Base-by-base conservation (phyloP, 2,113 vertebrate species). In the Pandion haliaetus region DNA sequence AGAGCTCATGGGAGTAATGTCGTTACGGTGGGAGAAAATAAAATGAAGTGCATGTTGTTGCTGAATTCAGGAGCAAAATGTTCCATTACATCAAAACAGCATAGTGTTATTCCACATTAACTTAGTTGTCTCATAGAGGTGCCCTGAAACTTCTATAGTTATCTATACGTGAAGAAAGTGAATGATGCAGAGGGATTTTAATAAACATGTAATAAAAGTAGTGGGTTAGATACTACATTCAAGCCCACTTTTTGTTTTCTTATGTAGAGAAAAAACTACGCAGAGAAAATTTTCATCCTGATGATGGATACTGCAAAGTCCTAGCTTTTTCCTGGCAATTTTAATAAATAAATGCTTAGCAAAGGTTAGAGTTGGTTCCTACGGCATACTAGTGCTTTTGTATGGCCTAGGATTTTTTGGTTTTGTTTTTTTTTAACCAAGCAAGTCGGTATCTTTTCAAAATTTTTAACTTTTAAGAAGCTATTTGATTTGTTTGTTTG, bases 121-220 rank as follows among this genome's bases (percentile, higher is more conserved):
- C 54, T n/a, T 24, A 17, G 2, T 52, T 73, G 21, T 77, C 44
- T 55, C 18, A 1, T 2, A 14, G 32, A 34, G 44, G 31, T 74
- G 14, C 6, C 7, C 10, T 47, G 40, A 38, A 86, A 70, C 17
- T 54, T 47, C 16, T 44, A 0, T 21, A 47, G 12, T 59, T 67
- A 24, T 4, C 28, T 61, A 0, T 31, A 7, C 0, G 2, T 34
- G 19, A 29, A 45, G n/a, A 40, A 78, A 42, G 14, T 58, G 12
- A 57, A 29, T 44, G 4, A 12, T 66, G 11, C 28, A 40, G 55
- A 45, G 5, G 7, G 6, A 26, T 76, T 93, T 82, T 61, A 54
- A 31, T 79, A n/a, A 57, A 3, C 1, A 3, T 5, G 2, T 28
- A 26, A 9, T 52, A 8, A 5, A 50, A 16, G 15, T 15, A 24